phyloP scores from a whole-genome alignment of 1,140 invertebrate genomes.

The Drosophila bifasciata region DNA sequence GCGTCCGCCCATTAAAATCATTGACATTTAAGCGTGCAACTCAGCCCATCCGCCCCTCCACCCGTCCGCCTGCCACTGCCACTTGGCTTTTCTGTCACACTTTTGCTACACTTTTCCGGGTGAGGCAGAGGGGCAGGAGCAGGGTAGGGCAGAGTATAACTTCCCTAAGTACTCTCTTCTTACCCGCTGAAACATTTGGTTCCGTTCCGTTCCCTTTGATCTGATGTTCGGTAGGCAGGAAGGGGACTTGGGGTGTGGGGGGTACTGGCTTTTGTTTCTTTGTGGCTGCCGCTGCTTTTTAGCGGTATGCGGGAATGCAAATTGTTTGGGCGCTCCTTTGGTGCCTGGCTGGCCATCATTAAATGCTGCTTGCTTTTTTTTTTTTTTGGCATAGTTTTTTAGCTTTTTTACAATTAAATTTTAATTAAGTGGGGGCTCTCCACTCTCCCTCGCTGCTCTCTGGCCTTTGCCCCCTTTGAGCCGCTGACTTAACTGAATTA shows the following conservation, averaged over 20 bases:
- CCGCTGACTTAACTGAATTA: conserved; percentile 19
- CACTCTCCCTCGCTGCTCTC: neutral
- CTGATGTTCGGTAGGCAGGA: conserved; percentile 22
- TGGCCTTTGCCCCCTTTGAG: neutral
- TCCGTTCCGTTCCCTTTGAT: conserved; percentile 57
- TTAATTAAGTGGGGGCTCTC: conserved; percentile 70
- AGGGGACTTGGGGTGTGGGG: neutral
- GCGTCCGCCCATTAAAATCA: conserved; percentile 82
- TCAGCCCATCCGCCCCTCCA: conserved; percentile 18
- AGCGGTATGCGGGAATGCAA: conserved; percentile 48
- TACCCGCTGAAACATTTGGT: conserved; percentile 4
- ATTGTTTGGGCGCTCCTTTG: conserved; percentile 26
- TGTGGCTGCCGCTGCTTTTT: conserved; percentile 44
- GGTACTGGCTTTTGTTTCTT: conserved; percentile 52
- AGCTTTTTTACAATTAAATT: conserved; percentile 67
- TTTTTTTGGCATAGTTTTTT: conserved; percentile 45
- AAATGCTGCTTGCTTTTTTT: conserved; percentile 43
- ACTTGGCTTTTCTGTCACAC: conserved; percentile 49
- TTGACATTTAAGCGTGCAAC: conserved; percentile 77
- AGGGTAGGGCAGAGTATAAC: no score
- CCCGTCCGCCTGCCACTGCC: no score
- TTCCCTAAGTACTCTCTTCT: no score
- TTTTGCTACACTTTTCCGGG: conserved; percentile 66
- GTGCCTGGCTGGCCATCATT: conserved; percentile 49
- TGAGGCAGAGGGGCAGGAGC: neutral